A percentile compares a stretch with the other conserved stretches of the same genome.
These are phyloP conservation scores for Passer domesticus DNA, from an alignment of 2,113 vertebrate species.

Conservation along the genomic window DNA sequence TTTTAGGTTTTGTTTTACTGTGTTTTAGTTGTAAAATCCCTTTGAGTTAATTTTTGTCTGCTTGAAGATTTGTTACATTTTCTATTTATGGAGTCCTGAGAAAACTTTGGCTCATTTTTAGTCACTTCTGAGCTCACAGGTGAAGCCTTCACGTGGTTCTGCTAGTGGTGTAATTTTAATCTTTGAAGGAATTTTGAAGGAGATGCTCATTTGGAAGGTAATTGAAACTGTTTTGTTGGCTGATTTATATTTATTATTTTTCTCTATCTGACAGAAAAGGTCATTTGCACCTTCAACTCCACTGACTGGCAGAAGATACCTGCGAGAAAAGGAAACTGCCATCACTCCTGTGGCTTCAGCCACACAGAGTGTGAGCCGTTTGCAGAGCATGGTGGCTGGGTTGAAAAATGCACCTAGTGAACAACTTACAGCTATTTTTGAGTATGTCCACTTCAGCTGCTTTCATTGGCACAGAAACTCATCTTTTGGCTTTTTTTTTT, in stretches of 20 bases:
- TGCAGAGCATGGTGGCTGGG: slow-evolving; percentile 91
- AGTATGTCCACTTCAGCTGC: background rate
- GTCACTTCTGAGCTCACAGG: background rate
- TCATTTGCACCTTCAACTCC: slow-evolving; percentile 94
- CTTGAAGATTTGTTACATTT: background rate
- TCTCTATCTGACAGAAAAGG: slow-evolving; percentile 70
- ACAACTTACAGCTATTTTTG: slow-evolving; percentile 82
- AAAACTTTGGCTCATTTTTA: background rate
- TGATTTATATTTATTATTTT: background rate
- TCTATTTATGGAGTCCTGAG: background rate
- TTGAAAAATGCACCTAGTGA: slow-evolving; percentile 87
- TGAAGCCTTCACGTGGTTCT: background rate
- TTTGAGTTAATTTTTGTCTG: background rate
- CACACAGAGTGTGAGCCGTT: slow-evolving; percentile 90
- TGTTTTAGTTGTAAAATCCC: background rate
- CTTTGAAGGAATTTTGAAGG: background rate
- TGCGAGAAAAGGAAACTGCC: slow-evolving; percentile 88
- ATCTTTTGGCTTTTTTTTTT: background rate
- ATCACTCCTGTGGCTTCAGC: slow-evolving; percentile 93
- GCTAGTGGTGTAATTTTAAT: background rate
- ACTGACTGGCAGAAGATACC: slow-evolving; percentile 90
- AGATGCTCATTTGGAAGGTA: background rate
- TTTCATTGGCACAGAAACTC: background rate
- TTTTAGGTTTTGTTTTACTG: background rate
- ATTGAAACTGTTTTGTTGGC: background rate